These are phyloP conservation scores for Pegoplata infirma DNA, from an alignment of 2,888 invertebrate species.

Conservation along the genomic window DNA sequence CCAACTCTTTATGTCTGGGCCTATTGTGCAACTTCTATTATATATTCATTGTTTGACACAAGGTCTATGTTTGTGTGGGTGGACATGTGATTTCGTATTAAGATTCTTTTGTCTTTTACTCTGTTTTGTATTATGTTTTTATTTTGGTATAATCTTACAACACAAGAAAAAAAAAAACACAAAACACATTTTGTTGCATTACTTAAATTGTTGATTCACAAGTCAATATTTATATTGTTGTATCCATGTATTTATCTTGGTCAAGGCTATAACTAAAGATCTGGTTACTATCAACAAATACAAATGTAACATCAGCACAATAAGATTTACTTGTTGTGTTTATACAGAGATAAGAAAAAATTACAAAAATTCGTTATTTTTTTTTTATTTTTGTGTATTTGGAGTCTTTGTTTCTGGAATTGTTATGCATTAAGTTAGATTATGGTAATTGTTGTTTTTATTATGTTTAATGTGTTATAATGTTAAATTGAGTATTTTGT, in stretches of 20 bases:
- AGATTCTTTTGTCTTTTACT: neutral
- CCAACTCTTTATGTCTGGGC: too few species aligned
- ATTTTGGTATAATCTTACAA: constrained; percentile 10
- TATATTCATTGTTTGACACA: neutral
- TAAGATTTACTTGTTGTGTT: constrained; percentile 19
- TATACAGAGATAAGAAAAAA: neutral
- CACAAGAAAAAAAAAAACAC: too few species aligned
- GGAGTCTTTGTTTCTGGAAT: constrained; percentile 25
- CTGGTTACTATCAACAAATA: constrained; percentile 26
- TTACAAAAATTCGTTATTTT: constrained; percentile 3
- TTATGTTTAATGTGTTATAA: constrained; percentile 50
- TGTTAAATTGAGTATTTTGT: constrained; percentile 66
- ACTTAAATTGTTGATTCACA: constrained; percentile 57
- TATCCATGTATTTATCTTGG: constrained; percentile 39
- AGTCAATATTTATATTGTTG: constrained; percentile 55
- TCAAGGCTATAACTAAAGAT: constrained; percentile 40
- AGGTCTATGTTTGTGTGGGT: neutral
- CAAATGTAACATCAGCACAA: neutral
- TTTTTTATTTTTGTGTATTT: too few species aligned
- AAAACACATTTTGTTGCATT: constrained; percentile 48
- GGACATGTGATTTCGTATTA: neutral
- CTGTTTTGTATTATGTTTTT: neutral
- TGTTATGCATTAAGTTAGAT: constrained; percentile 56
- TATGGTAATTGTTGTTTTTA: constrained; percentile 59
- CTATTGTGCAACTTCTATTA: neutral